phyloP scores from a whole-genome alignment of 2,113 vertebrate genomes.

The Gnathonemus echidnorhynchus region DNA sequence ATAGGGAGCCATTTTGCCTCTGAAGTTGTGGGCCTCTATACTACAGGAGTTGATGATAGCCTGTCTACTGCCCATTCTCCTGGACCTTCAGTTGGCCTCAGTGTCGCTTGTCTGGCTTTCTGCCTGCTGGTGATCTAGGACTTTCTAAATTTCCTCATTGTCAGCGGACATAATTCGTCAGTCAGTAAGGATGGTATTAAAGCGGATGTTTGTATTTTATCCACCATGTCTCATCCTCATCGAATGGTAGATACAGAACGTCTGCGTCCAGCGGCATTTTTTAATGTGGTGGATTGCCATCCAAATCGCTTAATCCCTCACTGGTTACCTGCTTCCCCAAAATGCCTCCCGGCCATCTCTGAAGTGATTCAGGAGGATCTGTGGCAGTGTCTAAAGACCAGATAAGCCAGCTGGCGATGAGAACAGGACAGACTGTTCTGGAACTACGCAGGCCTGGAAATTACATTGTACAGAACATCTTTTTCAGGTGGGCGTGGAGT shows the following conservation, averaged over 20 bases:
- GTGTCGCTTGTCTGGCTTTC: neutral
- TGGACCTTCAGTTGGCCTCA: neutral
- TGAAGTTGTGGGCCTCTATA: neutral
- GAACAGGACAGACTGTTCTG: neutral
- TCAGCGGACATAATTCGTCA: neutral
- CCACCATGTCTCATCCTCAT: no score
- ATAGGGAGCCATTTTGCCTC: neutral
- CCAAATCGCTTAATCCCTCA: constrained; percentile 8
- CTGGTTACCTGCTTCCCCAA: neutral
- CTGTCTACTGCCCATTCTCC: neutral
- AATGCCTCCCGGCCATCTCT: neutral
- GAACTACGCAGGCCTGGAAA: neutral
- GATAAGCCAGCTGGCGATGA: neutral
- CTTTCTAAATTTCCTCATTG: neutral
- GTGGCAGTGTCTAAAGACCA: neutral
- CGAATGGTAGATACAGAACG: neutral
- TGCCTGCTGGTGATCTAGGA: neutral
- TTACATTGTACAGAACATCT: neutral
- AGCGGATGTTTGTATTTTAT: neutral
- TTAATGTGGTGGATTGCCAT: neutral
- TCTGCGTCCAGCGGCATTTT: neutral
- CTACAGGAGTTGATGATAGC: neutral
- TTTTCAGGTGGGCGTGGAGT: neutral
- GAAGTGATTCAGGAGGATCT: neutral
- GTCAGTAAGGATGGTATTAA: neutral